Percentiles rank a stretch among this genome's conserved stretches.
These are phyloP conservation scores for Leptestheria dahalacensis DNA, from an alignment of 1,140 invertebrate genomes.

Conservation along the genomic window DNA sequence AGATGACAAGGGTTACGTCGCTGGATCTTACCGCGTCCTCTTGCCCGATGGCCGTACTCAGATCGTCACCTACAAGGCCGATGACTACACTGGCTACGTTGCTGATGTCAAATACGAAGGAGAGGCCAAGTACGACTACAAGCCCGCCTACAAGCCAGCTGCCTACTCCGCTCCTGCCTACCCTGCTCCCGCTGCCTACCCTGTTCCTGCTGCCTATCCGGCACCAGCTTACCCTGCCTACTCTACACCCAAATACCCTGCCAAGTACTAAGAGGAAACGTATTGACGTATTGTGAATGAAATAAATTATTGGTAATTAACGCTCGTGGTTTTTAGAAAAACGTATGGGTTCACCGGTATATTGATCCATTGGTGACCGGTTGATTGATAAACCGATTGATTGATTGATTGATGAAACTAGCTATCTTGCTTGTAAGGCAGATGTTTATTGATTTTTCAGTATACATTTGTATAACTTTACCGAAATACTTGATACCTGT, in stretches of 20 bases:
- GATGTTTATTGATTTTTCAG: too few relatives aligned
- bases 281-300: too few relatives aligned
- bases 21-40: slow-evolving; percentile 52
- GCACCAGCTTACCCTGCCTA: not conserved
- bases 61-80: slow-evolving; percentile 57
- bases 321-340: too few relatives aligned
- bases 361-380: too few relatives aligned
- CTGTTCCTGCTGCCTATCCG: not conserved
- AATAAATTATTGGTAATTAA: too few relatives aligned
- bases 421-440: too few relatives aligned
- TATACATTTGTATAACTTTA: too few relatives aligned
- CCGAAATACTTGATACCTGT: too few relatives aligned
- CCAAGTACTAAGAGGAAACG: not conserved
- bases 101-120: slow-evolving; percentile 60
- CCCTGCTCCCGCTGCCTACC: too few relatives aligned
- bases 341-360: too few relatives aligned
- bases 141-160: not conserved
- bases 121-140: slow-evolving; percentile 43
- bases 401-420: too few relatives aligned
- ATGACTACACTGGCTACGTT: slow-evolving; percentile 52
- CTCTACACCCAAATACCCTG: not conserved
- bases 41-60: slow-evolving; percentile 59
- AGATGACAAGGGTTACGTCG: slow-evolving; percentile 39
- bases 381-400: too few relatives aligned
- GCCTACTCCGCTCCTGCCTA: not conserved